Conservation (phyloP, 2,797 vertebrate species). For the Anguilla pacifica region DNA sequence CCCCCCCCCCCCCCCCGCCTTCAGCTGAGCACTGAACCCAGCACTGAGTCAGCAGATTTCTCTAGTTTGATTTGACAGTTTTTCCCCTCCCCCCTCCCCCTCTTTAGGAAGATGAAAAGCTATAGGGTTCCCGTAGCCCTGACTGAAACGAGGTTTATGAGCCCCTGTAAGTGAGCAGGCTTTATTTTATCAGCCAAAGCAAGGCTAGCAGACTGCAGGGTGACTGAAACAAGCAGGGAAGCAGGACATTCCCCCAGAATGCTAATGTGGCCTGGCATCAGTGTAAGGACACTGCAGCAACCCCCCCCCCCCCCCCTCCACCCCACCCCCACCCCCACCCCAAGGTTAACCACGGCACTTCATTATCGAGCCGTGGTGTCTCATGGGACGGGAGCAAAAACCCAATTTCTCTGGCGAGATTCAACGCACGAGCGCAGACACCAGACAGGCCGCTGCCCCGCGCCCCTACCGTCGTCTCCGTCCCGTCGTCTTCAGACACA, state of each 20-base stretch:
- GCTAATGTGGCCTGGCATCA: background rate
- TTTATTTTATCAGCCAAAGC: background rate
- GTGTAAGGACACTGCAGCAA: background rate
- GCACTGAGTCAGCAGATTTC: conserved; percentile 56
- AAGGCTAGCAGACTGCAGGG: background rate
- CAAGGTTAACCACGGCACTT: background rate
- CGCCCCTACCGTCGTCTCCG: background rate
- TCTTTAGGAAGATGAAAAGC: conserved; percentile 50
- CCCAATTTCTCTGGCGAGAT: background rate
- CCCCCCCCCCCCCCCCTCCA: too few relatives aligned
- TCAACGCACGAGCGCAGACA: background rate
- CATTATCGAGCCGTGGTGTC: background rate
- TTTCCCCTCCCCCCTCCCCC: conserved; percentile 37
- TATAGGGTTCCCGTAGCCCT: conserved; percentile 35
- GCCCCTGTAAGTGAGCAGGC: background rate
- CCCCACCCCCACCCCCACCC: background rate
- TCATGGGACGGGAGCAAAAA: background rate
- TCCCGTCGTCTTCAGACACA: background rate
- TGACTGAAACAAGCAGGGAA: background rate
- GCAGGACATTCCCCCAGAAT: background rate
- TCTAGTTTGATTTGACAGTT: conserved; percentile 41
- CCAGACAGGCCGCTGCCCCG: background rate
- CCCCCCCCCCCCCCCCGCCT: conserved; percentile 20
- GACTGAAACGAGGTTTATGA: background rate
- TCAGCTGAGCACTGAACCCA: background rate